Evolutionary conservation across 2,888 invertebrate genomes (phyloP), one percentile per base, ranked within the genome.

Genomic region (Bombyx huttoni): DNA sequence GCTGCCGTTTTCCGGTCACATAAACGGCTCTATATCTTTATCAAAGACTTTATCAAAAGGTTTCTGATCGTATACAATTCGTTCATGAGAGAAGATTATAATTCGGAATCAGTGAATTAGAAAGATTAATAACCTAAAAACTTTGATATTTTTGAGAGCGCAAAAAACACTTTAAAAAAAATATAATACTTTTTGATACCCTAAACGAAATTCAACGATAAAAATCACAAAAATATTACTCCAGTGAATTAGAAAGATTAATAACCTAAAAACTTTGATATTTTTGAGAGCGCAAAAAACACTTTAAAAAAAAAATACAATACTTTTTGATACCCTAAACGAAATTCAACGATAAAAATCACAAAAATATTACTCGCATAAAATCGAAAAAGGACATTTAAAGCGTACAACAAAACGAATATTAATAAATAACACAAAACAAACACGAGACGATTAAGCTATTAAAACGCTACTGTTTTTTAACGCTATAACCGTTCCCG

Each of bases 401-500:
- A 63, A 54, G 56, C 61, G 54, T 56, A 58, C 57, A 59, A 65
- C 64, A 74, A 67, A 68, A 64, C 61, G 54, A 58, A 63, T 58
- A 45, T 58, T 69, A 72, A 75, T 76, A 77, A 73, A 79, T 71
- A 70, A 74, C 63, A 73, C 58, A 65, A 74, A 73, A 79, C 72
- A 80, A 75, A 75, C 70, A 56, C 67, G 70, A 67, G 68, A 69
- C 73, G 81, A 87, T 84, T 78, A 80, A 83, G 81, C 79, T 66
- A 85, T 85, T 75, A 84, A 81, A 81, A 80, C 67, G 86, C 87
- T 88, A 87, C 87, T 72, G 87, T 86, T 85, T 87, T 85, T 86
- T 85, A 75, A 87, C 85, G 81, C 85, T 65, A 71, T 58, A 68
- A 68, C 70, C 71, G 67, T 87, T 87, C 87, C 59, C 13, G 57